These are phyloP conservation scores for Dicranocentrus wangi DNA, from an alignment of 2,888 invertebrate genomes.

Conservation along the genomic window DNA sequence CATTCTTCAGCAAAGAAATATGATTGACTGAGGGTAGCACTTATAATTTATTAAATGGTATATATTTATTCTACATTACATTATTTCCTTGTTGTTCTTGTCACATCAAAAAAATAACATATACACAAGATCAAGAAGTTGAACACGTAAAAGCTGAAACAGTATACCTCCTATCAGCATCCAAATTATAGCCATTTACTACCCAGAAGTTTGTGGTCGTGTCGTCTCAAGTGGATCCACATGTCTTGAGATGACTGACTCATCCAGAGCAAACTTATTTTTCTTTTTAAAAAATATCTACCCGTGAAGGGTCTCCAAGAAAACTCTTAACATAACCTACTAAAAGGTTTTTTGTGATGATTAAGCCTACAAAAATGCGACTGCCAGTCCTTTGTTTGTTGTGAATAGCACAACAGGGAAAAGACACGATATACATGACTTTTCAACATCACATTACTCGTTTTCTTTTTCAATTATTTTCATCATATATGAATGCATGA, in stretches of 20 bases:
- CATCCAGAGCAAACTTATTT: constrained; percentile 8
- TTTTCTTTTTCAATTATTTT: constrained; percentile 39
- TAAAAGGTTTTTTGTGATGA: constrained; percentile 11
- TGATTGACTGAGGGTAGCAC: constrained; percentile 8
- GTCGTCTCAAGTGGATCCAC: not conserved
- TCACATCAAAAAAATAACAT: constrained; percentile 38
- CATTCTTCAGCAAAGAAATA: not conserved
- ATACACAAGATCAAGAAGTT: not conserved
- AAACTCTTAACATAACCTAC: not conserved
- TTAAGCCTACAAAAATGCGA: constrained; percentile 16
- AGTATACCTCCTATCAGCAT: not conserved
- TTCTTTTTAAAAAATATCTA: not conserved
- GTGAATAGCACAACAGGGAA: not conserved
- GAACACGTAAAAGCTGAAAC: constrained; percentile 6
- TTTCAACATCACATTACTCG: not conserved
- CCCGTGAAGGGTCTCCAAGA: not conserved
- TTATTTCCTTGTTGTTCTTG: constrained; percentile 56
- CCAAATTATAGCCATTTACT: too few relatives aligned
- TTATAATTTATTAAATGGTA: constrained; percentile 31
- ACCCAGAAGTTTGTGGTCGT: not conserved
- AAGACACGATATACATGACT: not conserved
- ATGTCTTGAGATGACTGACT: constrained; percentile 12
- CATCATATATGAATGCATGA: constrained; percentile 26
- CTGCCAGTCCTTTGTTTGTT: constrained; percentile 1
- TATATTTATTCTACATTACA: constrained; percentile 5